Evolutionary conservation across 2,888 invertebrate genomes (phyloP).

Genomic region (Julus scanicus): DNA sequence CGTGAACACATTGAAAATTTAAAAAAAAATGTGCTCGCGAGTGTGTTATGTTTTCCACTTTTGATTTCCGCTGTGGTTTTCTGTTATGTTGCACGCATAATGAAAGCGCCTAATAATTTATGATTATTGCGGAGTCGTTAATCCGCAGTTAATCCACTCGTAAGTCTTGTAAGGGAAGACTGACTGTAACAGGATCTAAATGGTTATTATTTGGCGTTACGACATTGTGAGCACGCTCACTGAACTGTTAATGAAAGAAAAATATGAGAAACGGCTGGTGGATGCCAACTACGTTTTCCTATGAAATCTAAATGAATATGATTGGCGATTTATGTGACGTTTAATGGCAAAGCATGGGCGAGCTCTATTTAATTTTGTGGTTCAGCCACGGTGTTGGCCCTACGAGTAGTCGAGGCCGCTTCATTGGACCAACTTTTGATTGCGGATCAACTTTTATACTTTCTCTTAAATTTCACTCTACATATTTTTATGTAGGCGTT

Average conservation of each 20-base stretch:
- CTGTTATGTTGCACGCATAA: background rate
- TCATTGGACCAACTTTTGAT: background rate
- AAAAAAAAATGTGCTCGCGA: background rate
- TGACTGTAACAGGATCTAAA: slow-evolving; percentile 28
- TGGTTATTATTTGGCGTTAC: slow-evolving; percentile 8
- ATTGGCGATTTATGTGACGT: slow-evolving; percentile 27
- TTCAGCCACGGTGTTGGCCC: background rate
- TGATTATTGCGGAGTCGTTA: slow-evolving; percentile 28
- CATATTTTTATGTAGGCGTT: too few relatives aligned
- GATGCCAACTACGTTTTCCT: background rate
- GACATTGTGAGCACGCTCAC: slow-evolving; percentile 17
- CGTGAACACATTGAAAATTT: background rate
- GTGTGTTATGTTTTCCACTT: background rate
- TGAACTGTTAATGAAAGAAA: slow-evolving; percentile 30
- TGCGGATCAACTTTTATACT: too few relatives aligned
- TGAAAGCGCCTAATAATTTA: slow-evolving; percentile 15
- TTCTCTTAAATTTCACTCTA: too few relatives aligned
- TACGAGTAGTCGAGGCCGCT: background rate
- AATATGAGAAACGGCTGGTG: slow-evolving; percentile 14
- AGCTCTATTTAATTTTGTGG: slow-evolving; percentile 17
- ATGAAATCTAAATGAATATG: slow-evolving; percentile 30
- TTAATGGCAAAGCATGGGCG: slow-evolving; percentile 6
- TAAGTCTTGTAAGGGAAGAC: slow-evolving; percentile 12
- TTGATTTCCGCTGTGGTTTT: background rate
- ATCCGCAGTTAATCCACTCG: slow-evolving; percentile 13